Evolutionary conservation across 2,888 invertebrate species (phyloP).

Genomic region (Calliphora vomitoria): DNA sequence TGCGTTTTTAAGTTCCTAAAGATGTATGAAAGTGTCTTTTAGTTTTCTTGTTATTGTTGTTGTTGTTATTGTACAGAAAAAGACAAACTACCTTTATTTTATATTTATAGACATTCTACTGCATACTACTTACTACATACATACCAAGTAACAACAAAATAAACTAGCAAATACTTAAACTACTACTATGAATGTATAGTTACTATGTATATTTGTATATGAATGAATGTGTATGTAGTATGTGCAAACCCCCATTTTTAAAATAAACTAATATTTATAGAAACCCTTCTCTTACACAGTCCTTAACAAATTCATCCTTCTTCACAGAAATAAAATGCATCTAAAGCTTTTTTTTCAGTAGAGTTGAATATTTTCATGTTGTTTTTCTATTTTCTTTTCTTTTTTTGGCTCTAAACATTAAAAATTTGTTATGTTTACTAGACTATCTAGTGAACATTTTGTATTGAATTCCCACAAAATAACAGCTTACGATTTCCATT

Average conservation of each 20-base stretch:
- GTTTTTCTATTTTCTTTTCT: slow-evolving; percentile 31
- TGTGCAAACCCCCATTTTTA: neutral
- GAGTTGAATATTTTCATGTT: slow-evolving; percentile 45
- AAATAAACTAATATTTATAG: slow-evolving; percentile 38
- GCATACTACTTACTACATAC: neutral
- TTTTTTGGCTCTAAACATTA: slow-evolving; percentile 64
- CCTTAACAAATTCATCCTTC: slow-evolving; percentile 57
- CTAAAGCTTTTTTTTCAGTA: slow-evolving; percentile 43
- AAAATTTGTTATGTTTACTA: slow-evolving; percentile 57
- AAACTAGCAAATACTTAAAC: slow-evolving; percentile 35
- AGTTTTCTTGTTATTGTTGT: neutral
- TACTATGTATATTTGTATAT: too few species aligned
- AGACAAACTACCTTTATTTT: slow-evolving; percentile 68
- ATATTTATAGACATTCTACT: slow-evolving; percentile 65
- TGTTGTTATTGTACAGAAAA: neutral
- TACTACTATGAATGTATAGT: slow-evolving; percentile 6
- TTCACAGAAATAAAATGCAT: slow-evolving; percentile 58
- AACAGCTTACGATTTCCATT: too few species aligned
- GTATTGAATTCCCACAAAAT: too few species aligned
- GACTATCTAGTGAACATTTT: neutral
- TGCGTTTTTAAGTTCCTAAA: slow-evolving; percentile 73
- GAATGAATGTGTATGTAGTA: neutral
- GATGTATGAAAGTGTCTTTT: slow-evolving; percentile 51
- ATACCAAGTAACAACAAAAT: slow-evolving; percentile 8
- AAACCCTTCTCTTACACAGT: slow-evolving; percentile 7